Base-by-base conservation (phyloP, 2,113 vertebrate genomes). In the Pedetes capensis region DNA sequence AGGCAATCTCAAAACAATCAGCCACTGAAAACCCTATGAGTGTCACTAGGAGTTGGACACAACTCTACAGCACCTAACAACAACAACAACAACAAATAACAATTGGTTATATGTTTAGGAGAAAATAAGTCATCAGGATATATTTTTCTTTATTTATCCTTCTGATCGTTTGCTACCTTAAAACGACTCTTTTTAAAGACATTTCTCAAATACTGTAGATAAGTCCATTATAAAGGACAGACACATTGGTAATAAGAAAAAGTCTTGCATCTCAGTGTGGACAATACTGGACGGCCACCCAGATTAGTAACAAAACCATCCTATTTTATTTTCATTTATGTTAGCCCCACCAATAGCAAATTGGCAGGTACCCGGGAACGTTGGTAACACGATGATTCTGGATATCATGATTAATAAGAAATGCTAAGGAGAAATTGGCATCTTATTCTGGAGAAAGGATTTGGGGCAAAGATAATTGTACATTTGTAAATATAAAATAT, bases 111-210 rank as follows among this genome's bases (percentile, higher is more conserved):
- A 29, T 72, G 32, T 71, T 80, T 80, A 90, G 10, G 42, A 57
- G 68, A 79, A 95, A 95, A 95, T 74, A 89, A 95, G 89, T 94
- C 79, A 79, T 83, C 69, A 23, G 11, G 32, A 49, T 71, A 34
- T 82, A 59, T 69, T 64, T 16, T 83, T n/a, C n/a, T n/a, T n/a
- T n/a, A n/a, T n/a, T 78, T 85, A 89, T 29, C 29, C 64, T 84
- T 90, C 76, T 61, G 37, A 83, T 81, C 39, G 82, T 80, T 80
- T 82, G 42, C 42, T 61, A 69, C 23, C 75, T 72, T 72, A 72
- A 75, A 64, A 47, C 71, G 12, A 71, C 37, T 71, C 64, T 47
- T 80, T 37, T 39, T 42, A 57, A 81, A 93, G 53, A 49, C 11
- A 10, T 47, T 63, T 71, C 37, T 81, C 69, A 91, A 76, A 76